These are phyloP conservation scores for Acanthosepion pharaonis DNA, from an alignment of 2,888 invertebrate species.

Conservation along the genomic window DNA sequence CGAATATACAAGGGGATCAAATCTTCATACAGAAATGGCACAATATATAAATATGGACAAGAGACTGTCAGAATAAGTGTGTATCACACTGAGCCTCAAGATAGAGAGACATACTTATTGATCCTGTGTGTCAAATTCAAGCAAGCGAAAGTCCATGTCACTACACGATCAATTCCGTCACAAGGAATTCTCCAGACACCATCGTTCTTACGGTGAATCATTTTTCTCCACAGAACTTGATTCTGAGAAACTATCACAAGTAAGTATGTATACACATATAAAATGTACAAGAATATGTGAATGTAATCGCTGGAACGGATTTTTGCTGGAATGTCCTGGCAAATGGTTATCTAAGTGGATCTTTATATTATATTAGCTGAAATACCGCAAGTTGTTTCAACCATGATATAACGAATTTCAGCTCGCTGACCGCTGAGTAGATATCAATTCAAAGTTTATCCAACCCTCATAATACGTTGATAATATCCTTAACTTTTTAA, in stretches of 20 bases:
- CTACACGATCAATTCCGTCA: slow-evolving; percentile 15
- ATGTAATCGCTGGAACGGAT: no score
- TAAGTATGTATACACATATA: background rate
- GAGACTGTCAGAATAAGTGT: slow-evolving; percentile 11
- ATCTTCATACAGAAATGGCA: background rate
- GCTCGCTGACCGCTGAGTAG: no score
- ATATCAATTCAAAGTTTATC: no score
- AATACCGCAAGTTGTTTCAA: no score
- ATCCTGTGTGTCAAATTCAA: background rate
- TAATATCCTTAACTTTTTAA: no score
- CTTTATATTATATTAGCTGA: no score
- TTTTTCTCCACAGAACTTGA: background rate
- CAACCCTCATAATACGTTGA: no score
- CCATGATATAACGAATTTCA: no score
- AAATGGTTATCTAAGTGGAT: no score
- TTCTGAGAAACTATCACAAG: background rate
- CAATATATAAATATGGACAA: slow-evolving; percentile 33
- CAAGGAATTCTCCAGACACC: background rate
- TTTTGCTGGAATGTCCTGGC: no score
- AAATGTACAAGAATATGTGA: background rate
- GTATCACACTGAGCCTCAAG: background rate
- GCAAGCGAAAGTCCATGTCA: background rate
- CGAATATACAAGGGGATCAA: background rate
- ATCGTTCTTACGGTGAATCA: background rate
- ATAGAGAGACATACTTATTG: background rate